A percentile compares a stretch with the other conserved stretches of the same genome.
Evolutionary conservation across 2,888 invertebrate species (phyloP).

Genomic region (Drosophila kokeensis): DNA sequence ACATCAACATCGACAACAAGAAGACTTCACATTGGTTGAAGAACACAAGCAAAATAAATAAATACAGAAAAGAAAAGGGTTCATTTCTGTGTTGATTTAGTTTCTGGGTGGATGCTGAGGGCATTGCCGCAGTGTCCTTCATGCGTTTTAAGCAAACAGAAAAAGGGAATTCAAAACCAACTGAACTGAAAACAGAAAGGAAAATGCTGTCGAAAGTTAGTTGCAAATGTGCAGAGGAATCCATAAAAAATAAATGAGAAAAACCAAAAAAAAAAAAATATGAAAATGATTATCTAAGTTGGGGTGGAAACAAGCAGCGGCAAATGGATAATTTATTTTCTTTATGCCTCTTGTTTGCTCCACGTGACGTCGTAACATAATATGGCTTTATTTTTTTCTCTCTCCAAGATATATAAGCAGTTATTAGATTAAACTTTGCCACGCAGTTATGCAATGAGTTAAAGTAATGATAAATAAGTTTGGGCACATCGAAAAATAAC

Average conservation of each 20-base stretch:
- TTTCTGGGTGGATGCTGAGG: slow-evolving; percentile 28
- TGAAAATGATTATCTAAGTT: slow-evolving; percentile 5
- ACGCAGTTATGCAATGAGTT: slow-evolving; percentile 37
- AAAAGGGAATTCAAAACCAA: slow-evolving; percentile 12
- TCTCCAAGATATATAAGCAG: not conserved
- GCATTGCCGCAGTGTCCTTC: slow-evolving; percentile 66
- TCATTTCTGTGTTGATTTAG: slow-evolving; percentile 23
- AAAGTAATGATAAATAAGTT: slow-evolving; percentile 17
- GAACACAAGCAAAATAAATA: slow-evolving; percentile 9
- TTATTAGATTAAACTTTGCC: slow-evolving; percentile 26
- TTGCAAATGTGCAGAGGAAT: slow-evolving; percentile 42
- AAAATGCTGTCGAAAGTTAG: slow-evolving; percentile 22
- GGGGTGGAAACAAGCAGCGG: slow-evolving; percentile 5
- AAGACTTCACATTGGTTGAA: slow-evolving; percentile 28
- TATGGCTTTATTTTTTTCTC: slow-evolving; percentile 6
- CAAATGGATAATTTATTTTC: slow-evolving; percentile 4
- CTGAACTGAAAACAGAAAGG: slow-evolving; percentile 9
- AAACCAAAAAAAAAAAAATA: not conserved
- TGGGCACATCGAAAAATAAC: slow-evolving; percentile 27
- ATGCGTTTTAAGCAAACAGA: slow-evolving; percentile 59
- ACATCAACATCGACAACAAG: slow-evolving; percentile 35
- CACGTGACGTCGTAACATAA: slow-evolving; percentile 61
- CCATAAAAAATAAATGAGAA: slow-evolving; percentile 16
- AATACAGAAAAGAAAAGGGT: slow-evolving; percentile 3
- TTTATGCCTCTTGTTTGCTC: slow-evolving; percentile 48